A percentile compares a stretch with the other conserved stretches of the same genome.
Conservation (phyloP, 2,113 vertebrate species). For the Semicossyphus pulcher region DNA sequence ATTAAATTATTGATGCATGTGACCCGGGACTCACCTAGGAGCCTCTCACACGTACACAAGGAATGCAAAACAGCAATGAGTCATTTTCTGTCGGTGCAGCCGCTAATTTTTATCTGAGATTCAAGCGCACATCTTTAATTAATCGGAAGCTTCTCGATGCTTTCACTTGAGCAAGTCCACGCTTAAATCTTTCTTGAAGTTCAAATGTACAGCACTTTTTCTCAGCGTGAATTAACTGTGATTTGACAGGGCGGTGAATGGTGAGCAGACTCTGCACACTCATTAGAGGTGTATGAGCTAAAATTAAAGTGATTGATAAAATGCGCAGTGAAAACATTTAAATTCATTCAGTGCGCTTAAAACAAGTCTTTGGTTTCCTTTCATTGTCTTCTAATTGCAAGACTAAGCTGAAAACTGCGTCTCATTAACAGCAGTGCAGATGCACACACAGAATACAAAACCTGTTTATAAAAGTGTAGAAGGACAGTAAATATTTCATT, state of each 20-base stretch:
- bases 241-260: not conserved
- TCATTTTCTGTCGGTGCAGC: conserved; percentile 28
- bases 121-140: conserved; percentile 47
- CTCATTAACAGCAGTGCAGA: not conserved
- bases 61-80: conserved; percentile 6
- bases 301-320: not conserved
- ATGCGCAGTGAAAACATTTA: not conserved
- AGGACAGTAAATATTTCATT: conserved; percentile 22
- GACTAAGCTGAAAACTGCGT: not conserved
- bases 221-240: not conserved
- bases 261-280: not conserved
- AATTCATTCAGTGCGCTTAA: not conserved
- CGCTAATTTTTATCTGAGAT: conserved; percentile 33
- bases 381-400: not conserved
- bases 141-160: conserved; percentile 19
- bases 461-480: not conserved
- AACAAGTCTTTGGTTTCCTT: not conserved
- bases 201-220: not conserved
- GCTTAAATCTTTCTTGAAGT: conserved; percentile 32
- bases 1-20: conserved; percentile 26
- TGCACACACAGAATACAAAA: conserved; percentile 8
- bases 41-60: conserved; percentile 12
- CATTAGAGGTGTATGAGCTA: not conserved
- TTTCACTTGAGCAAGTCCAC: conserved; percentile 26
- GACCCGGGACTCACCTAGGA: conserved; percentile 37